Evolutionary conservation across 2,888 invertebrate species (phyloP).

Genomic region (Cantharis rufa): DNA sequence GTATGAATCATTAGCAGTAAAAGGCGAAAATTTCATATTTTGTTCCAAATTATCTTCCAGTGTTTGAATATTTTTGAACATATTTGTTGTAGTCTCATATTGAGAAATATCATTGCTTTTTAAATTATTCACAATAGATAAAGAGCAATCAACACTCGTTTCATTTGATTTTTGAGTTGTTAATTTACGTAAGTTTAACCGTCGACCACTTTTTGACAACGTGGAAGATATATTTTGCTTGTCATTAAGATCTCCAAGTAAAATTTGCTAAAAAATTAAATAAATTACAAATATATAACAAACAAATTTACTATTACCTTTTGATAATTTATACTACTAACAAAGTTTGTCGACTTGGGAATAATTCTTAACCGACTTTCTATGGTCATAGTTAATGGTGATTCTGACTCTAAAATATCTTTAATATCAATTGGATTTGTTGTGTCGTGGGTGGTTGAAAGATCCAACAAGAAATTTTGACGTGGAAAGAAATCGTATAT

Average conservation of each 20-base stretch:
- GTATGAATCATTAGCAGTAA: not conserved
- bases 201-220: not conserved
- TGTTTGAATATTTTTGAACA: not conserved
- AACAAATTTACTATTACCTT: not conserved
- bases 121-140: not conserved
- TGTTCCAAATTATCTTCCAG: not conserved
- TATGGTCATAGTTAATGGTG: constrained; percentile 9
- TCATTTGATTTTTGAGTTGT: not conserved
- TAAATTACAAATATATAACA: not conserved
- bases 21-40: not conserved
- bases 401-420: constrained; percentile 12
- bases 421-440: constrained; percentile 16
- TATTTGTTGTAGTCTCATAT: not conserved
- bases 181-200: not conserved
- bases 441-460: constrained; percentile 1
- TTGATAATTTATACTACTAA: not conserved
- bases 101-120: not conserved
- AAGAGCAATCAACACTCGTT: not conserved
- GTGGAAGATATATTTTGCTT: not conserved
- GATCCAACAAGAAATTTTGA: not conserved
- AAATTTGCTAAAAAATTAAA: not conserved
- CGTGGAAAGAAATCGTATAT: constrained; percentile 20
- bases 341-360: not conserved
- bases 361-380: constrained; percentile 1
- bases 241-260: not conserved